Evolutionary conservation across 2,888 invertebrate species (phyloP).

Genomic region (Sympetrum striolatum): DNA sequence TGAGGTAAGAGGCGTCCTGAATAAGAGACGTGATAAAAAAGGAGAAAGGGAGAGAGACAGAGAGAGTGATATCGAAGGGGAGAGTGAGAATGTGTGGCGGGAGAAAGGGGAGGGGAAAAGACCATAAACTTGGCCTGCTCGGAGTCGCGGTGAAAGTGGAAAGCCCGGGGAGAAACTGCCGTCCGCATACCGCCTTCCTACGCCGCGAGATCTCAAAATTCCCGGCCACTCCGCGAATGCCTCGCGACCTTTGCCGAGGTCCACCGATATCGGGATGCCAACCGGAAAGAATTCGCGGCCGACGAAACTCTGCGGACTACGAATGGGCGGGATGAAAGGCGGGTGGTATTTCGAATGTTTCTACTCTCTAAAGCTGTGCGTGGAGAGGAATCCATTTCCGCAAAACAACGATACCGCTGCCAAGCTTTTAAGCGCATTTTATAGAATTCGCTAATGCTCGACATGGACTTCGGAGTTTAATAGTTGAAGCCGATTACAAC

Average conservation of each 20-base stretch:
- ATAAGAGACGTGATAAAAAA: not conserved
- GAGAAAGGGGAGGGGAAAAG: not conserved
- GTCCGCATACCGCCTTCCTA: not conserved
- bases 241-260: too few species aligned
- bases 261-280: too few species aligned
- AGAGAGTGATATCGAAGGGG: not conserved
- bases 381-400: too few species aligned
- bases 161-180: constrained; percentile 22
- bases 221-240: not conserved
- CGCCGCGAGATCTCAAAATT: not conserved
- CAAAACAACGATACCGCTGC: too few species aligned
- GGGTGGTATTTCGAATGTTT: not conserved
- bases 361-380: not conserved
- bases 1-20: not conserved
- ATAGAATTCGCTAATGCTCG: too few species aligned
- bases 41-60: not conserved
- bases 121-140: constrained; percentile 3
- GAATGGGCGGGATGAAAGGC: not conserved
- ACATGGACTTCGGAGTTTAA: too few species aligned
- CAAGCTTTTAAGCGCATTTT: too few species aligned
- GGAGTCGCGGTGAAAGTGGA: constrained; percentile 30
- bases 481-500: too few species aligned
- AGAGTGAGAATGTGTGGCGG: not conserved
- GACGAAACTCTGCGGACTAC: not conserved
- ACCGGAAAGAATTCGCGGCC: not conserved